phyloP scores from a whole-genome alignment of 2,888 invertebrate species.

The Orthosia gracilis region DNA sequence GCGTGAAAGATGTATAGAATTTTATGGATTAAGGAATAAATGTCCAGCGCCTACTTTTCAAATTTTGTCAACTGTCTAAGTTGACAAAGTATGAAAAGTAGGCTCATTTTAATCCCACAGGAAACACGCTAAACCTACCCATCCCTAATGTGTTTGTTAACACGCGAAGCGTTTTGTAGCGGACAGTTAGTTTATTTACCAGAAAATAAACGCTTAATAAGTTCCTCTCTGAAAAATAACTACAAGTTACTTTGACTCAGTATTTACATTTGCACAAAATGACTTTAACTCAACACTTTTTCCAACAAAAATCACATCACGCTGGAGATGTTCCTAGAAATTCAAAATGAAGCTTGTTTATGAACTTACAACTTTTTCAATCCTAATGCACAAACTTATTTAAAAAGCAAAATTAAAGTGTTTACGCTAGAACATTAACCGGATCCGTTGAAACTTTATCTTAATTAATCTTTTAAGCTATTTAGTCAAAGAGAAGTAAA shows the following conservation, averaged over 20 bases:
- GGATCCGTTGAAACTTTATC: slow-evolving; percentile 81
- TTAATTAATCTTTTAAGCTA: slow-evolving; percentile 89
- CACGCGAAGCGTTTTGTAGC: not conserved
- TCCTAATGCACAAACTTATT: slow-evolving; percentile 72
- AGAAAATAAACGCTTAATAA: not conserved
- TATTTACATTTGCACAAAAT: slow-evolving; percentile 33
- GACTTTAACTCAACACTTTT: slow-evolving; percentile 29
- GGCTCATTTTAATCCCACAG: not conserved
- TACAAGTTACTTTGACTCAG: slow-evolving; percentile 20
- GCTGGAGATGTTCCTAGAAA: slow-evolving; percentile 47
- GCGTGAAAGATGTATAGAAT: not conserved
- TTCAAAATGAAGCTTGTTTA: slow-evolving; percentile 58
- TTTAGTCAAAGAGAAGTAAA: slow-evolving; percentile 89
- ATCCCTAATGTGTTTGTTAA: not conserved
- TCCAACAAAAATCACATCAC: slow-evolving; percentile 25
- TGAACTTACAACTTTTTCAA: slow-evolving; percentile 58
- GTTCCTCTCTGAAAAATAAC: not conserved
- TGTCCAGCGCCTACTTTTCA: no score
- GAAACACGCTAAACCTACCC: not conserved
- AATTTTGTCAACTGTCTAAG: no score
- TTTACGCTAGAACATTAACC: slow-evolving; percentile 82
- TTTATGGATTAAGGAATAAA: not conserved
- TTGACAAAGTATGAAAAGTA: not conserved
- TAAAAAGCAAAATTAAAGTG: slow-evolving; percentile 75
- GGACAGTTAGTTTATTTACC: not conserved